Percentiles rank a stretch among this genome's conserved stretches.
These are phyloP conservation scores for Hystrix cristata DNA, from an alignment of 2,113 vertebrate genomes.

Conservation along the genomic window DNA sequence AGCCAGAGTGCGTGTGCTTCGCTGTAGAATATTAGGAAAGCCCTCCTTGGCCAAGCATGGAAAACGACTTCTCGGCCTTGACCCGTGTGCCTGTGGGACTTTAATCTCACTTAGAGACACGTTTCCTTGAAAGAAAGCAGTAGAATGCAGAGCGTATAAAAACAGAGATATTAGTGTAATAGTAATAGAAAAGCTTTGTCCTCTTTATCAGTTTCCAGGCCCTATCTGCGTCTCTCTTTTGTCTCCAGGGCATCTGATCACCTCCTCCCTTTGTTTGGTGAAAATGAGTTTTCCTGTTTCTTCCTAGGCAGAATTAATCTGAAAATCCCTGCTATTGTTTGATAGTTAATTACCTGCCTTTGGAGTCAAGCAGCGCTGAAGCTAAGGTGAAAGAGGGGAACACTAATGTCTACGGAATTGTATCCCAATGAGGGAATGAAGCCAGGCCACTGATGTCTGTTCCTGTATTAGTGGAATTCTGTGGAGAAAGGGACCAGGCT, in stretches of 20 bases:
- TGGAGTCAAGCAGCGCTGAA: constrained; percentile 58
- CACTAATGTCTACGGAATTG: neutral
- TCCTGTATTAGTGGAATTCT: neutral
- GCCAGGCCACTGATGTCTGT: rapidly evolving
- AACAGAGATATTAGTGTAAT: constrained; percentile 77
- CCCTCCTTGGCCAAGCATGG: constrained; percentile 62
- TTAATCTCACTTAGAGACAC: constrained; percentile 83
- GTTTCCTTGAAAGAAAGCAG: constrained; percentile 84
- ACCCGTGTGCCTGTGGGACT: constrained; percentile 47
- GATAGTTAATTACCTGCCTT: constrained; percentile 89
- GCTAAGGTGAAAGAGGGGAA: neutral
- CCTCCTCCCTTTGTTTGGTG: constrained; percentile 87
- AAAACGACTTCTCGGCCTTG: constrained; percentile 60
- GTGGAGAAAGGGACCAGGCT: neutral
- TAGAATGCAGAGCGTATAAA: constrained; percentile 74
- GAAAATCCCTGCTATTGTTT: constrained; percentile 89
- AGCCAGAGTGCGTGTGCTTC: constrained; percentile 18
- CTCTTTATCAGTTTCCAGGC: constrained; percentile 82
- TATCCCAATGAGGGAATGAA: neutral
- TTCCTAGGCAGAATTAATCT: constrained; percentile 87
- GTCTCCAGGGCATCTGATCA: constrained; percentile 85
- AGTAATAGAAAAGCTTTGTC: constrained; percentile 39
- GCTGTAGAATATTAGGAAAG: constrained; percentile 69
- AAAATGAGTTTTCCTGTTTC: constrained; percentile 89
- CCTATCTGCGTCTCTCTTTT: constrained; percentile 83